Evolutionary conservation across 1,140 invertebrate genomes (phyloP), one percentile per base, ranked within the genome.

Genomic region (Aphaenogaster floridana): DNA sequence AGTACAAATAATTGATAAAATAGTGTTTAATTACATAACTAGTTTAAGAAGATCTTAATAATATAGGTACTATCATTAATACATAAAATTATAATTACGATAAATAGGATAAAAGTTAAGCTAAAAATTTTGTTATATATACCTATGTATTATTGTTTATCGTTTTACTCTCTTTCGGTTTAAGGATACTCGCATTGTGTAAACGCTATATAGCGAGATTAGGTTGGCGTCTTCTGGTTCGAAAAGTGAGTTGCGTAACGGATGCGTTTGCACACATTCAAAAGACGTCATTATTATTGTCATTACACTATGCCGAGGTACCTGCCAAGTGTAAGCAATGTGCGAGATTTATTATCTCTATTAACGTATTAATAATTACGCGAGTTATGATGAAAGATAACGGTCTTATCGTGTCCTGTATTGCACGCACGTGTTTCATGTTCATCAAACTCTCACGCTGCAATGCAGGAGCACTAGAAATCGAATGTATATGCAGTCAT

Each of bases 301-400:
- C 57, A 9, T 28, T 36, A 50, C 21, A 28, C 0, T n/a, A 34
- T 34, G 6, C 13, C 13, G 45, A 80, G 8, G 6, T 59, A 71
- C 15, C 39, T 66, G 34, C 36, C 9, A 8, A 57, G 13, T 13
- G 50, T 28, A 2, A 13, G 59, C 28, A 39, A 50, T 7, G 11
- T 34, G 11, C 17, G 42, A 50, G 28, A 84, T 74, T 74, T 83
- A 76, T 76, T n/a, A 45, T 61, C 45, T 28, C 3, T 21, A 48
- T 83, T 61, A 83, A 83, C 54, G 34, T 50, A 42, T 39, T 84
- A 84, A 74, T 84, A 63, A 61, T 81, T 81, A 59, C 3, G 50
- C 5, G 39, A 57, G 9, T 81, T 69, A 69, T 34, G 21, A 57
- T 57, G 13, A 76, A 48, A 74, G 80, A 76, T 84, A 84, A 61